Evolutionary conservation across 2,113 vertebrate genomes (phyloP).

Genomic region (Oryzias curvinotus): DNA sequence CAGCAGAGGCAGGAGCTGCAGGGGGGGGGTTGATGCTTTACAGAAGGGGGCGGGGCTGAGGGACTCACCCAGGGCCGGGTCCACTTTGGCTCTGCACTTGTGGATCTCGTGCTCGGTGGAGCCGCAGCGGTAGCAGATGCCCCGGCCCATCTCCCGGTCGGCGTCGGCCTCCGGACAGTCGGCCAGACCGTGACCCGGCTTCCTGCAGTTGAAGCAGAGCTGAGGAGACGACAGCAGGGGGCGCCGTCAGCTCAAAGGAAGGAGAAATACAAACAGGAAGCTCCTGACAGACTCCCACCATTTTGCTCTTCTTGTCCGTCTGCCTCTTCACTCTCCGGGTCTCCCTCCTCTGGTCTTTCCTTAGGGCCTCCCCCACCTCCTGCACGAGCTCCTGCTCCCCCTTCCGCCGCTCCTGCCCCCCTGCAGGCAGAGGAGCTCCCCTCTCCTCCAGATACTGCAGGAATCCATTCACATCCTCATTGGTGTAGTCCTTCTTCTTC

Average conservation of each 20-base stretch:
- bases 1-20: background rate
- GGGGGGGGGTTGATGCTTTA: too few species aligned
- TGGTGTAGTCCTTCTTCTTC: constrained; percentile 82
- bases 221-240: constrained; percentile 46
- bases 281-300: constrained; percentile 77
- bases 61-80: constrained; percentile 85
- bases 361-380: constrained; percentile 74
- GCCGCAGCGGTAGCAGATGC: constrained; percentile 94
- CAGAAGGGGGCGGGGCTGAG: background rate
- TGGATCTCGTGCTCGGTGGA: constrained; percentile 94
- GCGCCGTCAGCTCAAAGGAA: background rate
- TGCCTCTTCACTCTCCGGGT: constrained; percentile 85
- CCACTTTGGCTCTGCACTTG: constrained; percentile 87
- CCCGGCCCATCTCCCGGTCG: constrained; percentile 88
- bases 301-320: constrained; percentile 79
- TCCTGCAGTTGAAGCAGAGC: constrained; percentile 95
- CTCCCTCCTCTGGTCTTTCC: constrained; percentile 86
- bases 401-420: background rate
- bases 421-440: constrained; percentile 43
- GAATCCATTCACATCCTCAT: constrained; percentile 90
- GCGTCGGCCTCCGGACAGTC: constrained; percentile 88
- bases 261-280: too few species aligned
- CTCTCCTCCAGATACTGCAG: constrained; percentile 76
- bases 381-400: constrained; percentile 46
- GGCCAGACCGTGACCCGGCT: constrained; percentile 90